A percentile compares a stretch with the other conserved stretches of the same genome.
phyloP scores from a whole-genome alignment of 1,140 invertebrate genomes.

The Stegodyphus dumicola region DNA sequence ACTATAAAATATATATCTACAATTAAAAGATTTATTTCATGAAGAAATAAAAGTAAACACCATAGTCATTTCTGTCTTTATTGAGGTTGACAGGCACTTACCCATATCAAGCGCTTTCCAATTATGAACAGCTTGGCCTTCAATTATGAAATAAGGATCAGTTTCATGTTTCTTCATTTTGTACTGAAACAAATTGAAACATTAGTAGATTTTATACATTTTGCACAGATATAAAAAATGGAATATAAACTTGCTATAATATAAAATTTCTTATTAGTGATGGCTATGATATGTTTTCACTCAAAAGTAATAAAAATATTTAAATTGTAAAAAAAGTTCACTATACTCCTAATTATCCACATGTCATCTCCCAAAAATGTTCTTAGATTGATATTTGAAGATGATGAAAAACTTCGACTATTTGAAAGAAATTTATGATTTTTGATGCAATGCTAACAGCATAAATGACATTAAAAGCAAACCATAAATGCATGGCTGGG shows the following conservation, averaged over 20 bases:
- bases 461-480: too few species aligned
- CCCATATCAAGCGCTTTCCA: constrained; percentile 90
- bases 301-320: too few species aligned
- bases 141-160: constrained; percentile 80
- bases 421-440: too few species aligned
- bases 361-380: too few species aligned
- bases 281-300: too few species aligned
- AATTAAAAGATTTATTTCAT: not conserved
- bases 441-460: too few species aligned
- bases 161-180: constrained; percentile 69
- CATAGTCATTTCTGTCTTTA: not conserved
- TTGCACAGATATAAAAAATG: not conserved
- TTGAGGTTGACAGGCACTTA: not conserved
- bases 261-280: not conserved
- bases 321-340: too few species aligned
- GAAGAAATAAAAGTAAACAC: not conserved
- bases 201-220: not conserved
- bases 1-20: too few species aligned
- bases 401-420: too few species aligned
- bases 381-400: too few species aligned
- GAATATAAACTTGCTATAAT: not conserved
- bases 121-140: constrained; percentile 79
- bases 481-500: too few species aligned
- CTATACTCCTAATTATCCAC: too few species aligned
- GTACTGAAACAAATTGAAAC: constrained; percentile 59